Conservation (phyloP, 2,888 invertebrate species). For the Monochamus alternatus region DNA sequence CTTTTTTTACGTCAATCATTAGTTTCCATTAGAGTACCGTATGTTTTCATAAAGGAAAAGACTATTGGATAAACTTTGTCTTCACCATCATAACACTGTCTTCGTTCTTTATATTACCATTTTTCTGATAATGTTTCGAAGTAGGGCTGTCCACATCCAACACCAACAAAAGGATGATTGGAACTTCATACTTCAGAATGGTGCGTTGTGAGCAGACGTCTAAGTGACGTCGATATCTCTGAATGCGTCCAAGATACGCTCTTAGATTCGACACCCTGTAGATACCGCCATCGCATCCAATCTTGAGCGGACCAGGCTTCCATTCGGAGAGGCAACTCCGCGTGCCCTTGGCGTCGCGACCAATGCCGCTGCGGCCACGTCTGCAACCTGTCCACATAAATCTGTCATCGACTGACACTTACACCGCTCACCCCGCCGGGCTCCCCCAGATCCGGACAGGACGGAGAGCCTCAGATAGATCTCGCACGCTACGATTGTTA, state of each 20-base stretch:
- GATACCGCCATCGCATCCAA: not conserved
- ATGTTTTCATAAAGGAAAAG: too few relatives aligned
- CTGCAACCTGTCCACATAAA: conserved; percentile 72
- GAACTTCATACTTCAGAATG: too few relatives aligned
- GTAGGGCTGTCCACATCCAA: too few relatives aligned
- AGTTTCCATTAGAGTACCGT: too few relatives aligned
- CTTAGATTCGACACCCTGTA: not conserved
- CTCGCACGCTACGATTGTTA: conserved; percentile 50
- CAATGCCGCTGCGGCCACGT: conserved; percentile 66
- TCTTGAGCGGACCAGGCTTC: conserved; percentile 4
- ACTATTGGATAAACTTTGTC: too few relatives aligned
- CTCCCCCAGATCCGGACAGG: conserved; percentile 39
- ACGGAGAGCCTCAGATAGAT: conserved; percentile 39
- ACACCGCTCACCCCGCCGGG: conserved; percentile 55
- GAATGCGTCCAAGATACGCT: not conserved
- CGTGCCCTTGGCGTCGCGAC: conserved; percentile 48
- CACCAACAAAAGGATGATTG: too few relatives aligned
- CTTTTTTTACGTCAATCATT: too few relatives aligned
- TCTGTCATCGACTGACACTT: conserved; percentile 70
- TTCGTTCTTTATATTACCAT: too few relatives aligned
- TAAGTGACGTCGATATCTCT: too few relatives aligned
- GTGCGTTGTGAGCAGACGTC: too few relatives aligned
- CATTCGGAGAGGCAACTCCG: conserved; percentile 19
- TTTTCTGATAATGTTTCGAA: too few relatives aligned
- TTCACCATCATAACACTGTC: too few relatives aligned